Evolutionary conservation across 2,797 vertebrate species (phyloP).

Genomic region (Gadopsis marmoratus): DNA sequence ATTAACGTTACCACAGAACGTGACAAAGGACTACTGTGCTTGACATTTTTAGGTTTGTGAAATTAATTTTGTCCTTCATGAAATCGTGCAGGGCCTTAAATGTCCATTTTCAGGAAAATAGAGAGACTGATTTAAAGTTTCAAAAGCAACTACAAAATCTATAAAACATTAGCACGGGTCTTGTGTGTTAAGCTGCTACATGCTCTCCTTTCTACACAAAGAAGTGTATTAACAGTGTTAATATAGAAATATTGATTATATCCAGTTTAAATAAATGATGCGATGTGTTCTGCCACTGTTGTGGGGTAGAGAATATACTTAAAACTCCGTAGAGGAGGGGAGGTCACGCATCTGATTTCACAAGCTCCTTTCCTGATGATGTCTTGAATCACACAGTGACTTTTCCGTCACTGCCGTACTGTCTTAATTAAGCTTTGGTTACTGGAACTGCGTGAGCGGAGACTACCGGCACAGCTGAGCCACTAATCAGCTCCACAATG

Average conservation of each 20-base stretch:
- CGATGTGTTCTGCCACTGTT: neutral
- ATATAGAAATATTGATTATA: neutral
- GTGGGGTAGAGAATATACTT: neutral
- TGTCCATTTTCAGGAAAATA: neutral
- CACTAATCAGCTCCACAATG: slow-evolving; percentile 22
- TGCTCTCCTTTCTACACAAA: too few relatives aligned
- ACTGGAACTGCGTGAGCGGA: slow-evolving; percentile 28
- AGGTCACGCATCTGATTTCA: slow-evolving; percentile 17
- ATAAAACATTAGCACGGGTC: neutral
- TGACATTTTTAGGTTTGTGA: neutral
- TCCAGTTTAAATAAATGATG: neutral
- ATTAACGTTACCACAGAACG: slow-evolving; percentile 40
- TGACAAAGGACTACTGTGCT: slow-evolving; percentile 19
- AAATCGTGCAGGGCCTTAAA: too few relatives aligned
- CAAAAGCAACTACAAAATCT: neutral
- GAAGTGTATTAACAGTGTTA: neutral
- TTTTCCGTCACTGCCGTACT: slow-evolving; percentile 2
- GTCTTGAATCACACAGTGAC: neutral
- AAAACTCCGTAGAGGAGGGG: neutral
- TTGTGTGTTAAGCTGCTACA: too few relatives aligned
- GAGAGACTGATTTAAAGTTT: neutral
- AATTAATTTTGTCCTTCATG: neutral
- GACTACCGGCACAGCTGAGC: neutral
- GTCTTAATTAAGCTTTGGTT: slow-evolving; percentile 33
- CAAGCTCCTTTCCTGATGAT: slow-evolving; percentile 6